Evolutionary conservation across 1,140 invertebrate species (phyloP).

Genomic region (Daktulosphaira vitifoliae): DNA sequence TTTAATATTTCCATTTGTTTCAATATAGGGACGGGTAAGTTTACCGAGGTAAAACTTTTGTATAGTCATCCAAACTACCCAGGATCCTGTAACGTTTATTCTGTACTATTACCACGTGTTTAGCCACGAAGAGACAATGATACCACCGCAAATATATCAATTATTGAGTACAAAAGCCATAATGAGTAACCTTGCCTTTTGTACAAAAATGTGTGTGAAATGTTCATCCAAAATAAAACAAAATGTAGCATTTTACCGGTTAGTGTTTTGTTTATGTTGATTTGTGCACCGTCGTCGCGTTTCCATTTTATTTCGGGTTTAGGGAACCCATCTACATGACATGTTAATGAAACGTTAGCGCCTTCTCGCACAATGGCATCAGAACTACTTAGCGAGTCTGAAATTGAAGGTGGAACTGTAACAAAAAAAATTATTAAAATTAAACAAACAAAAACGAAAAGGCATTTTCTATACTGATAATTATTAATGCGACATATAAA

Average conservation of each 20-base stretch:
- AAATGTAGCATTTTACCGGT: too few relatives aligned
- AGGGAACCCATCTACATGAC: conserved; percentile 81
- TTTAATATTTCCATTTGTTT: conserved; percentile 29
- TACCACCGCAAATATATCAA: too few relatives aligned
- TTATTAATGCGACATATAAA: neutral
- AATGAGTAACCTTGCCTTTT: too few relatives aligned
- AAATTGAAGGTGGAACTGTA: conserved; percentile 83
- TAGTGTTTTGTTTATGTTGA: conserved; percentile 71
- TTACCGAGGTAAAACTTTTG: neutral
- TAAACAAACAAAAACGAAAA: neutral
- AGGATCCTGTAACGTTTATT: too few relatives aligned
- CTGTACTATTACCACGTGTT: too few relatives aligned
- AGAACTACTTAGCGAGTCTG: conserved; percentile 77
- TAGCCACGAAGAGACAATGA: too few relatives aligned
- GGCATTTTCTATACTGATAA: neutral
- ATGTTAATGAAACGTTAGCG: conserved; percentile 75
- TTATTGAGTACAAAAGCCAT: neutral
- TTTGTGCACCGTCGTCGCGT: conserved; percentile 73
- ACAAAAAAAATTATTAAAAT: conserved; percentile 37
- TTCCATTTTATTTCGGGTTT: conserved; percentile 82
- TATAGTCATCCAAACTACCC: too few relatives aligned
- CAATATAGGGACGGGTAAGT: neutral
- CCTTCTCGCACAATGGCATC: conserved; percentile 85
- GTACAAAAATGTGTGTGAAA: too few relatives aligned
- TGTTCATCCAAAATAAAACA: too few relatives aligned